phyloP scores from a whole-genome alignment of 2,888 invertebrate genomes.

The Oligia latruncula region DNA sequence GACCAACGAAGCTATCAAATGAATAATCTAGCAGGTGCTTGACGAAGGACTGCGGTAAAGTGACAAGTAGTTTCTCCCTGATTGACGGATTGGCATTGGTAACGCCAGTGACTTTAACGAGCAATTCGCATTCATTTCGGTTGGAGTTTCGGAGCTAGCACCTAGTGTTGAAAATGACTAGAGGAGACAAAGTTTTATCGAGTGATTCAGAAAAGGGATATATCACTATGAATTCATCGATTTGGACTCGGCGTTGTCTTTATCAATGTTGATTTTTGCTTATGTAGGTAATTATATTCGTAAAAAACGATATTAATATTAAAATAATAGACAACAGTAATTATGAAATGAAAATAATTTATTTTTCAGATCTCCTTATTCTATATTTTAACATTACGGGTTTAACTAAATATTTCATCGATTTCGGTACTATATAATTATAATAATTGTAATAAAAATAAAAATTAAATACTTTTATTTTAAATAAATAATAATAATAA shows the following conservation, averaged over 20 bases:
- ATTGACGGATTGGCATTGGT: too few relatives aligned
- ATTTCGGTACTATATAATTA: background rate
- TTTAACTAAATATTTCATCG: background rate
- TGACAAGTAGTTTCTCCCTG: too few relatives aligned
- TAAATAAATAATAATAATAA: constrained; percentile 6
- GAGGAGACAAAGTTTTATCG: background rate
- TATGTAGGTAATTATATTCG: background rate
- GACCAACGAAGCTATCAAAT: too few relatives aligned
- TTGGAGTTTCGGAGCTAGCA: too few relatives aligned
- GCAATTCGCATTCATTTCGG: too few relatives aligned
- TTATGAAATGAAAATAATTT: background rate
- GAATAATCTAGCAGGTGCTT: too few relatives aligned
- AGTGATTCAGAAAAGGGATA: background rate
- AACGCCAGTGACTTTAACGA: too few relatives aligned
- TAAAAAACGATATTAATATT: background rate
- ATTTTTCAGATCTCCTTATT: constrained; percentile 34
- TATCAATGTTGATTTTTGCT: background rate
- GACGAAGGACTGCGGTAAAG: too few relatives aligned
- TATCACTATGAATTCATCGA: background rate
- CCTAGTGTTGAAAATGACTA: too few relatives aligned
- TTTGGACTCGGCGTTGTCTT: background rate
- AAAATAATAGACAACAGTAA: constrained; percentile 3
- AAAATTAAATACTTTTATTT: background rate
- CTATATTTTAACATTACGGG: background rate
- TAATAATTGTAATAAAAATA: background rate